These are phyloP conservation scores for Athrips mouffetella DNA, from an alignment of 2,888 invertebrate species.

Conservation along the genomic window DNA sequence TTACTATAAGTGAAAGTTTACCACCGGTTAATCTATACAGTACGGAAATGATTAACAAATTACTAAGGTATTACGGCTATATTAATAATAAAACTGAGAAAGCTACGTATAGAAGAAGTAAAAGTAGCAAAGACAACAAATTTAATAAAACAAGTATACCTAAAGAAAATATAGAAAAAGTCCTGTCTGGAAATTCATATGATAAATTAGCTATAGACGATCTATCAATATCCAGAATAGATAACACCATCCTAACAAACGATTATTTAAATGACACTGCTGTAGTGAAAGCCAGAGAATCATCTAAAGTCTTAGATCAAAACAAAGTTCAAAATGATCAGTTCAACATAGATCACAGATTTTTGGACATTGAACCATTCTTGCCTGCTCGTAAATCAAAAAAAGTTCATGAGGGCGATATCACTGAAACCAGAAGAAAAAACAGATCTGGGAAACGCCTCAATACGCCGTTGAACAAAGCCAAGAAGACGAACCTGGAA, in stretches of 20 bases:
- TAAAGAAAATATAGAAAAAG: slow-evolving; percentile 30
- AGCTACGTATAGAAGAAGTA: slow-evolving; percentile 31
- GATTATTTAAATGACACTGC: slow-evolving; percentile 52
- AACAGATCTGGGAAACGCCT: slow-evolving; percentile 56
- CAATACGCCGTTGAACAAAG: slow-evolving; percentile 53
- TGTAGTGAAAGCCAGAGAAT: slow-evolving; percentile 46
- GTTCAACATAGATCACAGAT: slow-evolving; percentile 50
- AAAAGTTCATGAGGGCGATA: slow-evolving; percentile 32
- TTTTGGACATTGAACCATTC: slow-evolving; percentile 48
- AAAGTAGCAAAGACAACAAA: slow-evolving; percentile 27
- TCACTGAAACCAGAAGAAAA: slow-evolving; percentile 32
- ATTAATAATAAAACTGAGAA: slow-evolving; percentile 68
- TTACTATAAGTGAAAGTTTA: slow-evolving; percentile 70
- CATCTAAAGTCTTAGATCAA: slow-evolving; percentile 55
- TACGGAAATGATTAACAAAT: slow-evolving; percentile 73
- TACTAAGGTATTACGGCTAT: slow-evolving; percentile 68
- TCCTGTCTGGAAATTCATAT: slow-evolving; percentile 22
- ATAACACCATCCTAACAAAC: slow-evolving; percentile 42
- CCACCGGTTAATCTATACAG: slow-evolving; percentile 73
- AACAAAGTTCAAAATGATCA: slow-evolving; percentile 58
- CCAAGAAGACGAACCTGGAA: slow-evolving; percentile 31
- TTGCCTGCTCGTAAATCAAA: slow-evolving; percentile 36
- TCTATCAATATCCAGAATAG: slow-evolving; percentile 31
- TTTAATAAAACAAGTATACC: no score
- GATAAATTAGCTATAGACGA: slow-evolving; percentile 20